Evolutionary conservation across 2,797 vertebrate genomes (phyloP).

Genomic region (Sebastes miniatus): DNA sequence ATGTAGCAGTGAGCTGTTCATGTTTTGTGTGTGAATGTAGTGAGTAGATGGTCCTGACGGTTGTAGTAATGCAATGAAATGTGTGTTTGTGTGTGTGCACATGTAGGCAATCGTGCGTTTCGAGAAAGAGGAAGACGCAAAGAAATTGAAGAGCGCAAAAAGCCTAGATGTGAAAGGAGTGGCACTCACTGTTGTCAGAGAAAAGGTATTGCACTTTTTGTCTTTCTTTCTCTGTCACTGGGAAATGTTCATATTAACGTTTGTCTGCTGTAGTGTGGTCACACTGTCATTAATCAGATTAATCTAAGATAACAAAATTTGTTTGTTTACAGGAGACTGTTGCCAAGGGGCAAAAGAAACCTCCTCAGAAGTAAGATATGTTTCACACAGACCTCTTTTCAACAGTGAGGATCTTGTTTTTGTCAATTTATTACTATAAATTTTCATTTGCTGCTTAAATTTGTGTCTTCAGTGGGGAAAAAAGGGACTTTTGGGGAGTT

Average conservation of each 20-base stretch:
- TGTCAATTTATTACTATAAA: background rate
- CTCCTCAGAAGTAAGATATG: constrained; percentile 40
- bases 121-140: constrained; percentile 84
- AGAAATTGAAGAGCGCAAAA: constrained; percentile 76
- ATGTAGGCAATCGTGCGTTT: constrained; percentile 86
- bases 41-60: background rate
- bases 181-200: constrained; percentile 63
- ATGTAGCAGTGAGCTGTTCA: no score
- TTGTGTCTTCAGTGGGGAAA: background rate
- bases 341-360: background rate
- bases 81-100: background rate
- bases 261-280: background rate
- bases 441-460: background rate
- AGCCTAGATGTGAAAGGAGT: constrained; percentile 74
- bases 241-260: background rate
- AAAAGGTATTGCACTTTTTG: constrained; percentile 49
- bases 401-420: background rate
- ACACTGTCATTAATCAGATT: background rate
- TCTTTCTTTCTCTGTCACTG: background rate
- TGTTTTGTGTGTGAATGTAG: no score
- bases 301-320: background rate
- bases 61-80: background rate
- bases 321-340: constrained; percentile 9
- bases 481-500: background rate
- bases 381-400: background rate